A percentile compares a stretch with the other conserved stretches of the same genome.
Conservation (phyloP, 2,888 invertebrate genomes). For the Sicus ferrugineus region DNA sequence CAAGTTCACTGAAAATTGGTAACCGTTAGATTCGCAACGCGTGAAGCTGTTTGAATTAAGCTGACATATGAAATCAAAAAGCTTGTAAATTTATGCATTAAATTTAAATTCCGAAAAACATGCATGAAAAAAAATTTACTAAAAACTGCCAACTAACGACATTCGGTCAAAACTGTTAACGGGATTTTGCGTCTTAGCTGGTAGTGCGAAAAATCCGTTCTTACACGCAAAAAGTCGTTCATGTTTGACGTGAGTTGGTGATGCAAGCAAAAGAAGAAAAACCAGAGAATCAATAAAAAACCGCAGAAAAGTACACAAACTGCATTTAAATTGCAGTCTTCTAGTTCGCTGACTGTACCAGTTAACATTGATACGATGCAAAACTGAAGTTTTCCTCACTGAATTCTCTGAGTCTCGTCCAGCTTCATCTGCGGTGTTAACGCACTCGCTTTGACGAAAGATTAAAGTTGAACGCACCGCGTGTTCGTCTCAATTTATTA, state of each 20-base stretch:
- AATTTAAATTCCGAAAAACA: too few relatives aligned
- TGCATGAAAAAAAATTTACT: not conserved
- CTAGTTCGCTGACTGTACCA: constrained; percentile 5
- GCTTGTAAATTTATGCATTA: not conserved
- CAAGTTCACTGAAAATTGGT: not conserved
- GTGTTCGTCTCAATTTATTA: too few relatives aligned
- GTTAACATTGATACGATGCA: constrained; percentile 10
- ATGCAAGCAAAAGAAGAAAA: not conserved
- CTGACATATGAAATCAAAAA: not conserved
- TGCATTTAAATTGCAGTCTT: not conserved
- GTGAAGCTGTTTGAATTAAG: not conserved
- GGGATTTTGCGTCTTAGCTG: not conserved
- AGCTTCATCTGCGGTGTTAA: not conserved
- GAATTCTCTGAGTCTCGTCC: not conserved
- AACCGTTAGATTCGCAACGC: not conserved
- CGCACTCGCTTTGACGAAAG: constrained; percentile 6
- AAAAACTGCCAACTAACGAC: not conserved
- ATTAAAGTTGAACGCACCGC: constrained; percentile 17
- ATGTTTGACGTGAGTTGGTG: constrained; percentile 1
- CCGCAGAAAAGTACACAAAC: not conserved
- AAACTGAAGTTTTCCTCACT: not conserved
- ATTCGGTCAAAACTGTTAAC: constrained; percentile 4
- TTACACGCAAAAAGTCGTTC: constrained; percentile 19
- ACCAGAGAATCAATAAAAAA: not conserved
- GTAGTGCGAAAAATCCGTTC: too few relatives aligned